Evolutionary conservation across 2,888 invertebrate species (phyloP).

Genomic region (Protonemura montana): DNA sequence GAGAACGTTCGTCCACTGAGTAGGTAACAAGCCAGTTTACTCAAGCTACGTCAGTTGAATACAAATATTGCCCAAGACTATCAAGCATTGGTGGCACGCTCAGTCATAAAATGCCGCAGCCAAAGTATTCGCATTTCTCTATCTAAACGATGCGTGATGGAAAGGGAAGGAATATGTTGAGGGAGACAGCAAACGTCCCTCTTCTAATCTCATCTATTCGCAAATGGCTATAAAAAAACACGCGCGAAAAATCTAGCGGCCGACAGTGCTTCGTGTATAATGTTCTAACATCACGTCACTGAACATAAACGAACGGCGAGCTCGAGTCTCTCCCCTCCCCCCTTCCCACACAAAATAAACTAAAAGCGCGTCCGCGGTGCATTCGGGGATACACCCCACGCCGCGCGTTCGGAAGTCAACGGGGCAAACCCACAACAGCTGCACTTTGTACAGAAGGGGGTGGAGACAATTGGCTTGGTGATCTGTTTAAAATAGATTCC

Average conservation of each 20-base stretch:
- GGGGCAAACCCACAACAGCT: background rate
- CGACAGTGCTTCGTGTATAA: background rate
- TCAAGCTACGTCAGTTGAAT: background rate
- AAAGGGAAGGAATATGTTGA: no score
- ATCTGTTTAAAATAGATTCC: constrained; percentile 12
- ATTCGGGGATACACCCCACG: background rate
- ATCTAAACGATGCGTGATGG: background rate
- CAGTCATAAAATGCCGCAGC: background rate
- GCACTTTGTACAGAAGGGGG: background rate
- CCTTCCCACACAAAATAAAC: background rate
- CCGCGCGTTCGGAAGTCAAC: background rate
- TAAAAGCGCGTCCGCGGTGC: background rate
- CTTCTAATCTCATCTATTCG: no score
- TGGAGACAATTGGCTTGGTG: background rate
- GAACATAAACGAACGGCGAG: no score
- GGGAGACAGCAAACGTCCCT: no score
- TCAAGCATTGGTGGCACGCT: background rate
- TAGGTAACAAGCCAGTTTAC: background rate
- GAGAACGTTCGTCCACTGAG: background rate
- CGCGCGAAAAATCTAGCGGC: background rate
- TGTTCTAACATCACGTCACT: background rate
- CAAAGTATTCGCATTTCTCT: background rate
- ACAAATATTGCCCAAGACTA: background rate
- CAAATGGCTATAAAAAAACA: no score
- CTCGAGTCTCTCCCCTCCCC: background rate